These are phyloP conservation scores for Aurelia sp. DNA, from an alignment of 30 jellyfish, hydroid and myxozoan species.

Conservation along the genomic window DNA sequence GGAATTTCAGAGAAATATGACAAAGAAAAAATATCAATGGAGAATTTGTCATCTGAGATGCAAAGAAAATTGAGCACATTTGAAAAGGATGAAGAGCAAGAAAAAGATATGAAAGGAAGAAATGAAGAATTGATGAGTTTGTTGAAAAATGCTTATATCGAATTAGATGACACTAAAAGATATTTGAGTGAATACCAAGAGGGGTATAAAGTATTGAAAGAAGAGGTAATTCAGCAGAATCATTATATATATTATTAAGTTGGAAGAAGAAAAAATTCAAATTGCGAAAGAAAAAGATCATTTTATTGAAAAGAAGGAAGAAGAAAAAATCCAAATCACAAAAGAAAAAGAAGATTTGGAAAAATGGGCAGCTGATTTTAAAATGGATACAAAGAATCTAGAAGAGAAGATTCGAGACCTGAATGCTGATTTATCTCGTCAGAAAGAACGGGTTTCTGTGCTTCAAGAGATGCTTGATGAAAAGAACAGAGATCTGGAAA, in stretches of 20 bases:
- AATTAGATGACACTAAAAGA: neutral
- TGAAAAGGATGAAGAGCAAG: neutral
- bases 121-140: neutral
- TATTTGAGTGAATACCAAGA: neutral
- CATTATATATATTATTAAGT: neutral
- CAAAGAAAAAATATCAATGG: neutral
- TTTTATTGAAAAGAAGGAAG: neutral
- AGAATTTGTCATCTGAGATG: neutral
- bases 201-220: neutral
- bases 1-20: neutral
- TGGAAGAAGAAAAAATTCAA: neutral
- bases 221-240: neutral
- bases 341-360: neutral
- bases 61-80: neutral
- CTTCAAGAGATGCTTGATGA: too few species aligned
- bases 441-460: too few species aligned
- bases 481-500: too few species aligned
- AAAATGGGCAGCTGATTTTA: too few species aligned
- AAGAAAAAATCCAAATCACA: neutral
- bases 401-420: too few species aligned
- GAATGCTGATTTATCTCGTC: too few species aligned
- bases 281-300: neutral
- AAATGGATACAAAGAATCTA: too few species aligned
- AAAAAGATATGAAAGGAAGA: neutral
- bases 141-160: conserved; percentile 2